These are phyloP conservation scores for Thymallus thymallus DNA, from an alignment of 2,113 vertebrate species.

Conservation along the genomic window DNA sequence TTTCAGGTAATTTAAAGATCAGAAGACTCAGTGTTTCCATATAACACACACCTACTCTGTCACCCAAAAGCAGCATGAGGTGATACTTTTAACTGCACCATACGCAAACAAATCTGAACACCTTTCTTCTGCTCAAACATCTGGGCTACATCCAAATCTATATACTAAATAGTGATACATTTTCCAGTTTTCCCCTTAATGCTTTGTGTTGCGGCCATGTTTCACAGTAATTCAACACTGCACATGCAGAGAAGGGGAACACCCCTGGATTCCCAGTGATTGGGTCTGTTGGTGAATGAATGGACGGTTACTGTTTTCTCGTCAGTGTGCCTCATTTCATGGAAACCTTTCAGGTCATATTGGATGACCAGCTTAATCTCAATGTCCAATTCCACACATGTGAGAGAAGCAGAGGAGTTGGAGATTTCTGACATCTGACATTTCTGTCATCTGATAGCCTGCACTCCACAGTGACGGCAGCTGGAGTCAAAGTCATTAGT, in stretches of 20 bases:
- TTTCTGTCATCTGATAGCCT: not conserved
- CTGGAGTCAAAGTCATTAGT: not conserved
- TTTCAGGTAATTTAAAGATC: conserved; percentile 74
- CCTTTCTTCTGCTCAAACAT: conserved; percentile 43
- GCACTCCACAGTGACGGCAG: not conserved
- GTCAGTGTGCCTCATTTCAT: not conserved
- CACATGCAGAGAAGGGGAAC: conserved; percentile 27
- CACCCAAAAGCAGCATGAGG: conserved; percentile 39
- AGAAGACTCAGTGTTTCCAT: conserved; percentile 72
- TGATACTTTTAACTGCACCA: conserved; percentile 66
- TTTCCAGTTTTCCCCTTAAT: conserved; percentile 46
- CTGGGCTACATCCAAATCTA: conserved; percentile 42
- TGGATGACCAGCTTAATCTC: not conserved
- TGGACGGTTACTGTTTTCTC: conserved; percentile 8
- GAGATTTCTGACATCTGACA: not conserved
- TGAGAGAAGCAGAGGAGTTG: not conserved
- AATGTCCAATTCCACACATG: not conserved
- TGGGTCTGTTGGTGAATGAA: conserved; percentile 10
- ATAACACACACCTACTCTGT: conserved; percentile 38
- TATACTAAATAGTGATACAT: conserved; percentile 43
- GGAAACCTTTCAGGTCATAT: not conserved
- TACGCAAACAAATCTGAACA: conserved; percentile 34
- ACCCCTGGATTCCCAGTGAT: conserved; percentile 51
- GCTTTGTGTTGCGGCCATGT: conserved; percentile 24
- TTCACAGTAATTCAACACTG: conserved; percentile 53